Percentiles rank a stretch among this genome's conserved stretches.
These are phyloP conservation scores for Lasioglossum baleicum DNA, from an alignment of 1,140 invertebrate genomes.

Conservation along the genomic window DNA sequence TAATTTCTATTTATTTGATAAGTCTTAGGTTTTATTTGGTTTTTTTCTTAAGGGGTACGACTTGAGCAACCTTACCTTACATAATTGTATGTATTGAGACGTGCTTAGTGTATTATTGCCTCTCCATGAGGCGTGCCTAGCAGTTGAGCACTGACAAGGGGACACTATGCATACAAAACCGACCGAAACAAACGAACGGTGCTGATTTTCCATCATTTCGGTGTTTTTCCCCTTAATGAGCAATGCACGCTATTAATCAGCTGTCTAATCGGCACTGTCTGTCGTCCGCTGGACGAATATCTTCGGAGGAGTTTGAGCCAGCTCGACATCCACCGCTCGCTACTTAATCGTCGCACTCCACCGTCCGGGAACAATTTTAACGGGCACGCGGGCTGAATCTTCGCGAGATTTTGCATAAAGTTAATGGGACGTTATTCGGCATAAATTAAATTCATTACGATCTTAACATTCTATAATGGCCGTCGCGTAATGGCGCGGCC, in stretches of 20 bases:
- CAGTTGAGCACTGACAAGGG: too few relatives aligned
- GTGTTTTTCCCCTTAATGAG: neutral
- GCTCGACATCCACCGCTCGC: neutral
- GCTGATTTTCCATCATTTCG: too few relatives aligned
- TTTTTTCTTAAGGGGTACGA: too few relatives aligned
- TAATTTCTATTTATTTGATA: too few relatives aligned
- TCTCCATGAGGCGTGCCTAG: too few relatives aligned
- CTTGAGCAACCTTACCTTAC: too few relatives aligned
- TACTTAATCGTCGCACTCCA: neutral
- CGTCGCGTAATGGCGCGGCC: neutral
- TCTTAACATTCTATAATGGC: neutral
- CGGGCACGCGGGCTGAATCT: neutral
- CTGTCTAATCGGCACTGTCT: slow-evolving; percentile 2
- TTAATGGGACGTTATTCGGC: neutral
- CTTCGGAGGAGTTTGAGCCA: neutral
- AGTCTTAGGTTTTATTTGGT: too few relatives aligned
- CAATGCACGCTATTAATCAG: slow-evolving; percentile 10
- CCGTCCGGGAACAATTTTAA: slow-evolving; percentile 16
- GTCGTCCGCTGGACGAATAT: neutral
- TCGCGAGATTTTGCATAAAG: neutral
- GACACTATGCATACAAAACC: too few relatives aligned
- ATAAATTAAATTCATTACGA: neutral
- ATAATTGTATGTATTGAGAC: too few relatives aligned
- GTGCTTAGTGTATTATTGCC: too few relatives aligned
- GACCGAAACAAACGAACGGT: too few relatives aligned